Conservation (phyloP, 2,797 vertebrate genomes). For the Lepidocolaptes lacrymiger region DNA sequence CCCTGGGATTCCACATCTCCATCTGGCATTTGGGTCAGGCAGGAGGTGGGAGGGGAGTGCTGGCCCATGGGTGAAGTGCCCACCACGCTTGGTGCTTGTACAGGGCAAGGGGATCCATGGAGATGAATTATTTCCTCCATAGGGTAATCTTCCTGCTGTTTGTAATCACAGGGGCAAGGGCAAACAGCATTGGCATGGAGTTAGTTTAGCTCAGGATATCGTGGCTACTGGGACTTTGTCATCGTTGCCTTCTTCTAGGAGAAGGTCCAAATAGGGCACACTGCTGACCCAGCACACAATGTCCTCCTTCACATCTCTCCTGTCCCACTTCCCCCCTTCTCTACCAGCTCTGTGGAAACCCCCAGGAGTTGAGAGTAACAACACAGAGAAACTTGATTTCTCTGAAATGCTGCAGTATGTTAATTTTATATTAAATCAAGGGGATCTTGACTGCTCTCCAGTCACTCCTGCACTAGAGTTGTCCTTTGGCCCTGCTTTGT, state of each 20-base stretch:
- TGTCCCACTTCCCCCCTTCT: background rate
- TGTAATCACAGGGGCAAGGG: background rate
- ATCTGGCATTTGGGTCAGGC: background rate
- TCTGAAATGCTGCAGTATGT: background rate
- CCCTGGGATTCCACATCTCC: background rate
- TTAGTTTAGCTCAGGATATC: rapidly evolving
- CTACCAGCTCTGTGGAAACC: background rate
- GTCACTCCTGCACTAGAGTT: background rate
- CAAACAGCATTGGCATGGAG: rapidly evolving
- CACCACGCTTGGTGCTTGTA: background rate
- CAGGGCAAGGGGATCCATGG: background rate
- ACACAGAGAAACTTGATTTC: background rate
- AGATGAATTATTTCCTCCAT: background rate
- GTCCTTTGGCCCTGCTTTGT: background rate
- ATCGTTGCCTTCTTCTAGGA: background rate
- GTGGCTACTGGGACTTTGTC: background rate
- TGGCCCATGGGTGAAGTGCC: background rate
- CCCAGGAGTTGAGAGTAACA: background rate
- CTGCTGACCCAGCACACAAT: background rate
- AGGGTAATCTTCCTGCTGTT: background rate
- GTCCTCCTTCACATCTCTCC: background rate
- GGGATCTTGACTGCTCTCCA: background rate
- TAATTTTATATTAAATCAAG: background rate
- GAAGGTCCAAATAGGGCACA: background rate
- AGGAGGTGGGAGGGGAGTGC: background rate